Conservation (phyloP, 2,797 vertebrate species). For the Sorex maritimensis region DNA sequence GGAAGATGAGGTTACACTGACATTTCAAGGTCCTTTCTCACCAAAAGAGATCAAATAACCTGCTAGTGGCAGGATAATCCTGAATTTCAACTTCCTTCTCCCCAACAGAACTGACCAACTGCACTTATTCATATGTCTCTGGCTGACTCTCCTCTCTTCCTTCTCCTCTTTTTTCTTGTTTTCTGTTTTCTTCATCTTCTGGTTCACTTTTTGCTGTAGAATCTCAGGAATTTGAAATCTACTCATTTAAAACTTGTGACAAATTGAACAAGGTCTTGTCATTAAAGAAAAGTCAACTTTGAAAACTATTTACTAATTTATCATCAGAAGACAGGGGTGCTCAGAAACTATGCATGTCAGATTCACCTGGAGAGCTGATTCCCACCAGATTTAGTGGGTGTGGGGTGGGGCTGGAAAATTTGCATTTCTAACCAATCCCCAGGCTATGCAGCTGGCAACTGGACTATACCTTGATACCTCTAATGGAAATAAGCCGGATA, state of each 20-base stretch:
- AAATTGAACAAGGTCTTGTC: background rate
- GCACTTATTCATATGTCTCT: background rate
- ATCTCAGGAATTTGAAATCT: constrained; percentile 22
- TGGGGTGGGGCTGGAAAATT: background rate
- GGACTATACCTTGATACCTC: background rate
- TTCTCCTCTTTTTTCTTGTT: background rate
- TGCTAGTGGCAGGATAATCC: constrained; percentile 70
- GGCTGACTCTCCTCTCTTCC: background rate
- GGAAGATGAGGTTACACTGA: constrained; percentile 81
- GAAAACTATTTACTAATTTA: background rate
- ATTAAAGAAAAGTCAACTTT: background rate
- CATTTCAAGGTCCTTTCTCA: constrained; percentile 84
- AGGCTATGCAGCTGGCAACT: background rate
- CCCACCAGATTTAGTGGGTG: background rate
- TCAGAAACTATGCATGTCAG: background rate
- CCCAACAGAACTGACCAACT: background rate
- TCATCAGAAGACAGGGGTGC: background rate
- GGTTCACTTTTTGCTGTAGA: constrained; percentile 3
- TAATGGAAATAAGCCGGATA: background rate
- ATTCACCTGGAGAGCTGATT: background rate
- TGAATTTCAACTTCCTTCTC: constrained; percentile 78
- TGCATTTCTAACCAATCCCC: constrained; percentile 26
- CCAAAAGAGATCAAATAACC: constrained; percentile 66
- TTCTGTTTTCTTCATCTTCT: constrained; percentile 46
- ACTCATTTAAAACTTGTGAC: constrained; percentile 18